Percentiles rank a stretch among this genome's conserved stretches.
Conservation (phyloP, 2,797 vertebrate species). For the Halcyon leucocephala region DNA sequence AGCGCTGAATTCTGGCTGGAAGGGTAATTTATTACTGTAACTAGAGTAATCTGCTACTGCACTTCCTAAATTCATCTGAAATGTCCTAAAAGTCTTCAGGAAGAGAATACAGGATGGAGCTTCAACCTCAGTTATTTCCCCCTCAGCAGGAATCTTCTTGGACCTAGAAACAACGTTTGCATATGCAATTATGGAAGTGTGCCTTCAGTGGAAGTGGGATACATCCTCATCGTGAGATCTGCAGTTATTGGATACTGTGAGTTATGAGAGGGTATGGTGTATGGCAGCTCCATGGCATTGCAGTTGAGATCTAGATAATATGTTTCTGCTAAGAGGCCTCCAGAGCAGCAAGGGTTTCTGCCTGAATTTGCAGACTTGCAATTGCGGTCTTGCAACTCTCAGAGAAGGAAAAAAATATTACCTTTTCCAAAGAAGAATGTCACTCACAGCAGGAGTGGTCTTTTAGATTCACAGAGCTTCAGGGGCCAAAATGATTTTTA, state of each 20-base stretch:
- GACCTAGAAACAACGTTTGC: neutral
- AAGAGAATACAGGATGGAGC: rapidly evolving
- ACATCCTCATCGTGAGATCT: rapidly evolving
- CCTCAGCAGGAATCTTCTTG: neutral
- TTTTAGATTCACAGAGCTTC: neutral
- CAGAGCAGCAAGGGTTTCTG: neutral
- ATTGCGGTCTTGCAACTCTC: neutral
- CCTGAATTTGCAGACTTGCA: neutral
- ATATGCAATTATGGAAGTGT: neutral
- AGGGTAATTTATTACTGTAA: neutral
- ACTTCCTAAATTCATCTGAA: neutral
- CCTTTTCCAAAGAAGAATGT: neutral
- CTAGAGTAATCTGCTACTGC: neutral
- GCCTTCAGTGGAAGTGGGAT: neutral
- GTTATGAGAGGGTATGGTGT: neutral
- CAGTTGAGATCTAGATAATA: neutral
- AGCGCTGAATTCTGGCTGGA: neutral
- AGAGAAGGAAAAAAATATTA: neutral
- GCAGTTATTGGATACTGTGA: neutral
- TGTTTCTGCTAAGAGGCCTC: neutral
- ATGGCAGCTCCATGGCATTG: neutral
- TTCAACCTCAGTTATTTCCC: neutral
- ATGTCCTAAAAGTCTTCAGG: neutral
- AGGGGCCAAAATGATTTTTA: neutral
- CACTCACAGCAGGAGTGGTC: neutral